phyloP scores from a whole-genome alignment of 2,888 invertebrate genomes.

The Caprella mutica region DNA sequence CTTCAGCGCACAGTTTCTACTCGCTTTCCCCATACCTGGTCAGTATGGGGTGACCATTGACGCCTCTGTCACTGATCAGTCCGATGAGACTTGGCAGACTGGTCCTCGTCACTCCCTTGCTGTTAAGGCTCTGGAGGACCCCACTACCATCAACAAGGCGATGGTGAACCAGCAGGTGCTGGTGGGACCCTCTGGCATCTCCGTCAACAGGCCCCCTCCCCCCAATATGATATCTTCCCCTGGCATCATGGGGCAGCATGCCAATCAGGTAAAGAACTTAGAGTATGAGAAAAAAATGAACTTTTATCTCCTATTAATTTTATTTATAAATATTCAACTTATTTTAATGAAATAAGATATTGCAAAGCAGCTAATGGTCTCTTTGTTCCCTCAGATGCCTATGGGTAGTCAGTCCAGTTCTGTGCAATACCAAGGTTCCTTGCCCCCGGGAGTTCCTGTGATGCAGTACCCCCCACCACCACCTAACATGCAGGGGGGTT shows the following conservation, averaged over 20 bases:
- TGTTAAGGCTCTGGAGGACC: constrained; percentile 30
- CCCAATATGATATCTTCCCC: too few relatives aligned
- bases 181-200: too few relatives aligned
- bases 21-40: constrained; percentile 51
- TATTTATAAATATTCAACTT: too few relatives aligned
- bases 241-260: too few relatives aligned
- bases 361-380: not conserved
- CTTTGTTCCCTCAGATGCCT: not conserved
- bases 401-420: too few relatives aligned
- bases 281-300: too few relatives aligned
- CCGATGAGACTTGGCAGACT: constrained; percentile 32
- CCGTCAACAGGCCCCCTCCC: too few relatives aligned
- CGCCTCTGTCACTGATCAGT: constrained; percentile 28
- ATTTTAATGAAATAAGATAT: too few relatives aligned
- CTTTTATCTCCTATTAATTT: not conserved
- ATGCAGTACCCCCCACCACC: not conserved
- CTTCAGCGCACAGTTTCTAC: constrained; percentile 80
- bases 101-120: constrained; percentile 27
- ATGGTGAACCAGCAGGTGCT: too few relatives aligned
- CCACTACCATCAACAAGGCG: constrained; percentile 17
- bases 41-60: constrained; percentile 29
- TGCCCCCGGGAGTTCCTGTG: not conserved
- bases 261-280: too few relatives aligned
- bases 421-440: not conserved
- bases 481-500: not conserved